Evolutionary conservation across 1,140 invertebrate genomes (phyloP).

Genomic region (Oscheius sp.): DNA sequence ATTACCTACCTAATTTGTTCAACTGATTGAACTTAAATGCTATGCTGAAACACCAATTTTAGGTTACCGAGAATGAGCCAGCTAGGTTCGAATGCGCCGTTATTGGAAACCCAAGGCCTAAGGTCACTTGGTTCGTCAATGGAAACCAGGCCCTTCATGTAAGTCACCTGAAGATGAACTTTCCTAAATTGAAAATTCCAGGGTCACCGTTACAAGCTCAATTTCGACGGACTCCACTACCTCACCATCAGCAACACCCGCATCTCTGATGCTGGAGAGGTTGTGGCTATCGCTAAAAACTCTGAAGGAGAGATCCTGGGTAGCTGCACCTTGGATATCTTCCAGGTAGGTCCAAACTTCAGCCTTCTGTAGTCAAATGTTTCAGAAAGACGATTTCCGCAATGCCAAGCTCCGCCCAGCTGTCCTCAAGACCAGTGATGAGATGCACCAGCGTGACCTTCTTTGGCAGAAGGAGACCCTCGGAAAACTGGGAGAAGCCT

Average conservation of each 20-base stretch:
- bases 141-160: conserved; percentile 58
- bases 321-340: conserved; percentile 54
- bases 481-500: conserved; percentile 45
- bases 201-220: conserved; percentile 55
- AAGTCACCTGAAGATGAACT: conserved; percentile 14
- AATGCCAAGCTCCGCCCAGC: conserved; percentile 52
- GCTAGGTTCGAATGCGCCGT: conserved; percentile 60
- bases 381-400: conserved; percentile 55
- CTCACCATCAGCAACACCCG: conserved; percentile 51
- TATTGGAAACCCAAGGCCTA: conserved; percentile 53
- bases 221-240: conserved; percentile 57
- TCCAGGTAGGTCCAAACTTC: conserved; percentile 40
- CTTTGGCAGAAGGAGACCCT: conserved; percentile 49
- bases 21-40: too few species aligned
- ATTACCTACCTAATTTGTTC: too few species aligned
- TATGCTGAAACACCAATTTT: too few species aligned
- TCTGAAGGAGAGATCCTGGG: conserved; percentile 55
- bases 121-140: conserved; percentile 60
- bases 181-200: neutral
- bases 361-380: neutral
- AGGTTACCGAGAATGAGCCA: conserved; percentile 56
- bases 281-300: conserved; percentile 56
- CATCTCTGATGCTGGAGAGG: conserved; percentile 57
- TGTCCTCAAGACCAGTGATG: conserved; percentile 50
- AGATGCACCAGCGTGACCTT: conserved; percentile 43